phyloP scores from a whole-genome alignment of 1,140 invertebrate species.

The Phenacoccus solenopsis region DNA sequence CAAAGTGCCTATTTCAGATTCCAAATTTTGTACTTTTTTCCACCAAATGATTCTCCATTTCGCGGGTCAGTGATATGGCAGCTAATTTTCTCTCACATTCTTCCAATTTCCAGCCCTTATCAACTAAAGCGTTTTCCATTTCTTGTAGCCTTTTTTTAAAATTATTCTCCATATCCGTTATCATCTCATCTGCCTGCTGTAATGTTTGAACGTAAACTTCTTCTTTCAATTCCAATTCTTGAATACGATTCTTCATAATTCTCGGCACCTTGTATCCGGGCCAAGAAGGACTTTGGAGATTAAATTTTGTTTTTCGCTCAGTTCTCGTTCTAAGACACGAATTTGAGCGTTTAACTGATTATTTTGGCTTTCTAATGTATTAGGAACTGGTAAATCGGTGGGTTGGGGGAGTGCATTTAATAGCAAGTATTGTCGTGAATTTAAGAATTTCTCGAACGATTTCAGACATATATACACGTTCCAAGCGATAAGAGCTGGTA shows the following conservation, averaged over 20 bases:
- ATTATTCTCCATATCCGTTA: constrained; percentile 51
- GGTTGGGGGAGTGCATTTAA: background rate
- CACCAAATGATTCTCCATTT: constrained; percentile 21
- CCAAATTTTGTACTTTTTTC: constrained; percentile 20
- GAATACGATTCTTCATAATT: constrained; percentile 27
- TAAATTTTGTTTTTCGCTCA: constrained; percentile 11
- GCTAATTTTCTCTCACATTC: constrained; percentile 22
- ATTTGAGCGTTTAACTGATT: background rate
- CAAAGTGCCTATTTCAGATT: constrained; percentile 19
- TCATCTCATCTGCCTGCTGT: constrained; percentile 57
- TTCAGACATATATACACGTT: constrained; percentile 35
- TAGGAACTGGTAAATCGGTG: background rate
- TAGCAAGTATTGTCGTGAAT: constrained; percentile 15
- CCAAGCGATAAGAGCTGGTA: constrained; percentile 50
- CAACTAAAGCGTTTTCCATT: constrained; percentile 32
- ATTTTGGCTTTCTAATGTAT: background rate
- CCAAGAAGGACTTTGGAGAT: background rate
- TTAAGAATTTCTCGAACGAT: constrained; percentile 27
- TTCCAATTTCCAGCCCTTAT: constrained; percentile 27
- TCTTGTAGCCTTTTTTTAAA: constrained; percentile 40
- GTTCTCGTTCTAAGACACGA: background rate
- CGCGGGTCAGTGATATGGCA: constrained; percentile 7
- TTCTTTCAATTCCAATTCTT: constrained; percentile 36
- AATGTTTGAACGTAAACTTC: constrained; percentile 56
- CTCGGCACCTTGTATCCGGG: background rate